Evolutionary conservation across 2,797 vertebrate species (phyloP).

Genomic region (Ceryle rudis): DNA sequence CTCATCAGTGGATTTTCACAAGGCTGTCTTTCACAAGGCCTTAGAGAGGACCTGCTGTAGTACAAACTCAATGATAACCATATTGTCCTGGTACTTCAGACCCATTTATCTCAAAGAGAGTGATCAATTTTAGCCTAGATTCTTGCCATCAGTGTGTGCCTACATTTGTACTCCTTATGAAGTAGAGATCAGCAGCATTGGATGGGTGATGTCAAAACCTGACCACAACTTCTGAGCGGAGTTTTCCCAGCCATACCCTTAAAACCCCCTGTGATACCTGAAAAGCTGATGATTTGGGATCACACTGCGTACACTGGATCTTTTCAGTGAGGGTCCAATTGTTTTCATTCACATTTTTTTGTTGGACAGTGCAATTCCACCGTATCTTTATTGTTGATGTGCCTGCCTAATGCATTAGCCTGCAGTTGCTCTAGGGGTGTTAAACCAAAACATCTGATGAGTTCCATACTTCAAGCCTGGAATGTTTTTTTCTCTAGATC

Average conservation of each 20-base stretch:
- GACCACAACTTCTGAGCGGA: background rate
- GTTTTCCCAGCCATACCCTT: background rate
- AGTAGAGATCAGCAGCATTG: background rate
- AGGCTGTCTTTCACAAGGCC: background rate
- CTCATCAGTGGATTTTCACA: background rate
- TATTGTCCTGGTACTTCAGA: background rate
- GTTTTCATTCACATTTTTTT: background rate
- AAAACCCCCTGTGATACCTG: background rate
- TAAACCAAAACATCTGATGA: background rate
- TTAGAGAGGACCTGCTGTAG: background rate
- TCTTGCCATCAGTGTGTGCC: background rate
- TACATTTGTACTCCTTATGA: background rate
- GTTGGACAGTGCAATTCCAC: background rate
- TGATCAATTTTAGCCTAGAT: background rate
- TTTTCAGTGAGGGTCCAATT: background rate
- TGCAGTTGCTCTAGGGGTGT: background rate
- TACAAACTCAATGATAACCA: background rate
- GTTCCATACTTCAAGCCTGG: background rate
- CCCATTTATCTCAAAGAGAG: background rate
- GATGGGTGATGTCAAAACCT: background rate
- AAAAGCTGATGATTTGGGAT: background rate
- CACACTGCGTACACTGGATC: background rate
- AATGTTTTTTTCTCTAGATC: background rate
- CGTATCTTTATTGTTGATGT: background rate
- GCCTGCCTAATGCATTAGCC: background rate